Base-by-base conservation (phyloP, 2,888 invertebrate species). In the Aleiodes testaceus region DNA sequence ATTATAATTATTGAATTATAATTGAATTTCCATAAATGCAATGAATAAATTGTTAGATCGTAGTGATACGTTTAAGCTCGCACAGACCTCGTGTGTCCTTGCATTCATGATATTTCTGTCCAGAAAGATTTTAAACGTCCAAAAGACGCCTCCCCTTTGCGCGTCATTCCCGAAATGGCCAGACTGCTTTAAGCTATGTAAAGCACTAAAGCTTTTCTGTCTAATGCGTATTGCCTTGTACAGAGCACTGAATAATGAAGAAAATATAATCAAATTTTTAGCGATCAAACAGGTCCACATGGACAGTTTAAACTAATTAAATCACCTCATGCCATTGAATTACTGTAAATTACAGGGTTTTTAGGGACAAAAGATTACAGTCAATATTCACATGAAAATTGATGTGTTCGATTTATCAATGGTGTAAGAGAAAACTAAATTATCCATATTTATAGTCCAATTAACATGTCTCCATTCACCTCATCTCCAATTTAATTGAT, bases 41-140 rank as follows among this genome's bases (percentile, higher is more conserved):
- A 1, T 2, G 36, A 36, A 36, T 36, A 11, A 36, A 36, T 36
- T 2, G 9, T 36, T 11, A 36, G 9, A 36, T 9, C 6, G 9
- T 36, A 36, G 36, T 2, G 36, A 36, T 36, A 36, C 36, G 55
- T 45, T 26, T 53, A 20, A 66, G 44, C 66, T 26, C 6, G 36
- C 42, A 30, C 67, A 66, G 74, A 74, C 76, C 76, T 79, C 77
- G 72, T 77, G 72, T 77, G 85, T 84, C 85, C 85, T 85, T 85
- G 85, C 80, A 81, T 83, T 84, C 82, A 81, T 82, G 85, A 82
- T 86, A 85, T 86, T 86, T 86, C 79, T 78, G 85, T 85, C 84
- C 81, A 79, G 81, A 83, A 82, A 85, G 84, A 85, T 84, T 36
- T 36, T 36, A 84, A 84, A 59, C 81, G 82, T 78, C 81, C 83